Conservation (phyloP, 2,888 invertebrate genomes). For the Aromia moschata region DNA sequence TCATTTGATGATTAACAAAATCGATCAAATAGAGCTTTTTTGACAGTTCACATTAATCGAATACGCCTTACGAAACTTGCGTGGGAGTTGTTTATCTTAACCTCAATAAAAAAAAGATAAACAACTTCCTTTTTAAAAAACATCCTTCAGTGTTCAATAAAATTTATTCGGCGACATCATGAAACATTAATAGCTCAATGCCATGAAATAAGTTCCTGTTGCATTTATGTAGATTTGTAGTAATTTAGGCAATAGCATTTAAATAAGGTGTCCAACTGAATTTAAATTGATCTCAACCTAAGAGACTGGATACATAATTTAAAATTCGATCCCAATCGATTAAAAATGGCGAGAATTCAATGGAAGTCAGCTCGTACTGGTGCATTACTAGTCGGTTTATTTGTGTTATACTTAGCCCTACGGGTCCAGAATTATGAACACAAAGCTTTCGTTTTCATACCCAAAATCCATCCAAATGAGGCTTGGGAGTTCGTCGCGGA, state of each 20-base stretch:
- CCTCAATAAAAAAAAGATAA: conserved; percentile 13
- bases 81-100: conserved; percentile 2
- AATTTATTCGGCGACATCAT: no score
- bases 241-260: no score
- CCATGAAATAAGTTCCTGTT: background rate
- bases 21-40: no score
- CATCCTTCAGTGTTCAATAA: no score
- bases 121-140: conserved; percentile 18
- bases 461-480: conserved; percentile 67
- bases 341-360: conserved; percentile 53
- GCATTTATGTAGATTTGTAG: background rate
- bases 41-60: no score
- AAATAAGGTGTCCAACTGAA: background rate
- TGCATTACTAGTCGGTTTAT: conserved; percentile 41
- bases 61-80: background rate
- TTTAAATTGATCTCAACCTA: background rate
- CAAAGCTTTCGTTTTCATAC: conserved; percentile 65
- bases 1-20: no score
- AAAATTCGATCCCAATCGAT: background rate
- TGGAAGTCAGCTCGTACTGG: conserved; percentile 54
- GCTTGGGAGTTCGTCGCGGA: conserved; percentile 82
- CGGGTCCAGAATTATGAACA: conserved; percentile 59
- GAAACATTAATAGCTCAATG: no score
- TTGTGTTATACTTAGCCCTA: conserved; percentile 53
- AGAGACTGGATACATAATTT: background rate